phyloP scores from a whole-genome alignment of 2,113 vertebrate species.

The Siphamia tubifer region DNA sequence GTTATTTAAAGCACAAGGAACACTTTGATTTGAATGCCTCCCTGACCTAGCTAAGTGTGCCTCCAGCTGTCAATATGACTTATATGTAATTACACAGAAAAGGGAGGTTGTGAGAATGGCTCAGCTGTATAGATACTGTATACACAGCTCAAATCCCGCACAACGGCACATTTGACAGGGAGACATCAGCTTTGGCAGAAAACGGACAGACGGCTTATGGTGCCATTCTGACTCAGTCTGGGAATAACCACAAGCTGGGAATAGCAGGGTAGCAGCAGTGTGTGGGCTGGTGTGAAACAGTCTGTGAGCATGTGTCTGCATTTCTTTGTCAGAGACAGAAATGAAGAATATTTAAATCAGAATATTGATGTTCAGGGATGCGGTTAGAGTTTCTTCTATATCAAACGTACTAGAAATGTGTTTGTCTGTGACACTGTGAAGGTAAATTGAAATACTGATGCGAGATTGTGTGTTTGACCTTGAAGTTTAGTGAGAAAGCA shows the following conservation, averaged over 20 bases:
- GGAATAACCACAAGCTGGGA: slow-evolving; percentile 71
- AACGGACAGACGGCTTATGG: slow-evolving; percentile 63
- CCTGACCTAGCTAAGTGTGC: slow-evolving; percentile 35
- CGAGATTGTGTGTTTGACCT: slow-evolving; percentile 14
- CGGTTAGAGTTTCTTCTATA: not conserved
- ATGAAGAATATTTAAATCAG: not conserved
- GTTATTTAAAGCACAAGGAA: slow-evolving; percentile 59
- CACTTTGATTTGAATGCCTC: slow-evolving; percentile 43
- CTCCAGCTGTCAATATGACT: slow-evolving; percentile 55
- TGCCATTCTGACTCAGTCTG: slow-evolving; percentile 59
- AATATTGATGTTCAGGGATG: not conserved
- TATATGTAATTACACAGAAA: slow-evolving; percentile 21
- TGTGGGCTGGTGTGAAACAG: slow-evolving; percentile 69
- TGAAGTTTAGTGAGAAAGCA: slow-evolving; percentile 6
- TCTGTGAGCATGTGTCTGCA: slow-evolving; percentile 42
- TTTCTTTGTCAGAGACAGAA: slow-evolving; percentile 7
- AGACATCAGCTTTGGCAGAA: slow-evolving; percentile 70
- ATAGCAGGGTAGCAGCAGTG: slow-evolving; percentile 69
- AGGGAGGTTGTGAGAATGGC: not conserved
- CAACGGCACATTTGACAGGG: slow-evolving; percentile 26
- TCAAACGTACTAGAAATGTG: not conserved
- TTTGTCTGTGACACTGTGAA: not conserved
- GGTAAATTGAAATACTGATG: not conserved
- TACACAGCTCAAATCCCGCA: slow-evolving; percentile 4
- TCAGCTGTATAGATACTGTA: slow-evolving; percentile 10